phyloP scores from a whole-genome alignment of 2,888 invertebrate genomes.

The Tortrix viridana region DNA sequence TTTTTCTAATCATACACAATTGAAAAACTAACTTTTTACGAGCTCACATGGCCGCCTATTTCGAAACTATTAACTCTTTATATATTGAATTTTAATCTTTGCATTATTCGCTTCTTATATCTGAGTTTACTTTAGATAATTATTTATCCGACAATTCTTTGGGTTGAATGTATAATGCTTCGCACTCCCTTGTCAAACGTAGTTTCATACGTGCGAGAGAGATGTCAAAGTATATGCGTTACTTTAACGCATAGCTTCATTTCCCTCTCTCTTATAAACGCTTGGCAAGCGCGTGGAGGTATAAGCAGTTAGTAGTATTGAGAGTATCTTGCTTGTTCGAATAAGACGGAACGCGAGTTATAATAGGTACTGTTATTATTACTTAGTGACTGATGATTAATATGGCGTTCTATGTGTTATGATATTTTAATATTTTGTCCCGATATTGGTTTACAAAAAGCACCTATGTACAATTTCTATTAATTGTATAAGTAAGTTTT shows the following conservation, averaged over 20 bases:
- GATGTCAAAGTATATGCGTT: no score
- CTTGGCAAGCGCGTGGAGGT: no score
- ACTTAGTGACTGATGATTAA: neutral
- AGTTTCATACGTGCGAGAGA: no score
- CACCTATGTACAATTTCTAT: slow-evolving; percentile 77
- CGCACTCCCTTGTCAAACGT: no score
- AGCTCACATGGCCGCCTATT: no score
- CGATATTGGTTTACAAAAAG: slow-evolving; percentile 50
- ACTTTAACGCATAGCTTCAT: no score
- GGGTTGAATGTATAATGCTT: no score
- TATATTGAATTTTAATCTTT: slow-evolving; percentile 1
- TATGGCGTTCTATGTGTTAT: slow-evolving; percentile 8
- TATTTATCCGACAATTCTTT: no score
- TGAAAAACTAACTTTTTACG: neutral
- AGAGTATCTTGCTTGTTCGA: no score
- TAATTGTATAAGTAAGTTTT: slow-evolving; percentile 46
- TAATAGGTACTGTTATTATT: neutral
- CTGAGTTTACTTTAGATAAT: no score
- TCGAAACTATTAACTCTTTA: neutral
- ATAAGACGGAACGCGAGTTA: neutral
- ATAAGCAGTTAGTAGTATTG: no score
- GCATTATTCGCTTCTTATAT: neutral
- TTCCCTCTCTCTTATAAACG: no score
- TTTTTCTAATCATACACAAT: slow-evolving; percentile 8
- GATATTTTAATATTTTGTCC: slow-evolving; percentile 5